A percentile compares a stretch with the other conserved stretches of the same genome.
phyloP scores from a whole-genome alignment of 2,797 vertebrate genomes.

The Tangara arthus region DNA sequence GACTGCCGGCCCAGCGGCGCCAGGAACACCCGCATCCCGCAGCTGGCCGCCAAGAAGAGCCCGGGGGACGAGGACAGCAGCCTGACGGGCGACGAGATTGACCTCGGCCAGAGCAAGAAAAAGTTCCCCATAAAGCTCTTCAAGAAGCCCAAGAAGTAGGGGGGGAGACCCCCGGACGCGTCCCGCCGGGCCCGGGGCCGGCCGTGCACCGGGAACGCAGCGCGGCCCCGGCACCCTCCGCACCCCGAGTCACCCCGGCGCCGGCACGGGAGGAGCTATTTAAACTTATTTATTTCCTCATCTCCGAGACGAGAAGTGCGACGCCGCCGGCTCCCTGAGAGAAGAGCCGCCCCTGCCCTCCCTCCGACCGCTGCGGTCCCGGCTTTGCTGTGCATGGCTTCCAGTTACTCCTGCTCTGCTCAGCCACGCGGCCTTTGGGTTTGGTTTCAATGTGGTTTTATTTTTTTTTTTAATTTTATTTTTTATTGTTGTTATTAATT shows the following conservation, averaged over 20 bases:
- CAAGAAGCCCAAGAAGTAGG: conserved; percentile 96
- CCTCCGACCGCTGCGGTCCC: background rate
- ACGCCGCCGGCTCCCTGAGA: background rate
- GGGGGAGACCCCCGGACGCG: background rate
- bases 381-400: conserved; percentile 76
- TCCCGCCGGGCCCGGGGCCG: background rate
- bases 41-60: conserved; percentile 92
- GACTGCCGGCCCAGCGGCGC: conserved; percentile 71
- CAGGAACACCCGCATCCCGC: conserved; percentile 88
- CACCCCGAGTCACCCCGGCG: background rate
- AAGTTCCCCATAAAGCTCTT: conserved; percentile 97
- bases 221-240: background rate
- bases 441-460: conserved; percentile 45
- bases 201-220: background rate
- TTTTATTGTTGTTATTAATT: background rate
- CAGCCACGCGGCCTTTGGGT: conserved; percentile 21
- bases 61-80: conserved; percentile 90
- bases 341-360: background rate
- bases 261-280: background rate
- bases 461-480: conserved; percentile 2
- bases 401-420: conserved; percentile 26
- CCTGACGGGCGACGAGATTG: conserved; percentile 92
- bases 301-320: background rate
- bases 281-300: conserved; percentile 76
- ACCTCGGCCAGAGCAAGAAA: conserved; percentile 89